phyloP scores from a whole-genome alignment of 2,797 vertebrate species.

The Sebastes diploproa region DNA sequence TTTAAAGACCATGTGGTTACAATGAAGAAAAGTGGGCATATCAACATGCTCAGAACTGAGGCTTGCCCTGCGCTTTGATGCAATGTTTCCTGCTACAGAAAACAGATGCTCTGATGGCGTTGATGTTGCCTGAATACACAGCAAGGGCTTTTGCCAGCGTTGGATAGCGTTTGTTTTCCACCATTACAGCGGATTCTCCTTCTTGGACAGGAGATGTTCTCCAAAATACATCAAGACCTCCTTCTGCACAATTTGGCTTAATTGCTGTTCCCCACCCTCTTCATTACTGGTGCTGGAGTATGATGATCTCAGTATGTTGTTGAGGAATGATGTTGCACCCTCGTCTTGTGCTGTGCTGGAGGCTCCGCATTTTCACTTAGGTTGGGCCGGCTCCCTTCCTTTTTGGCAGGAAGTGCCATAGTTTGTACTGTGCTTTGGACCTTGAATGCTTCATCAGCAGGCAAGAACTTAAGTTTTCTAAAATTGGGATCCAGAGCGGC shows the following conservation, averaged over 20 bases:
- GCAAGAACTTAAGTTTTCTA: no score
- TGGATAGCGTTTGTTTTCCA: not conserved
- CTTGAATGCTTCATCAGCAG: not conserved
- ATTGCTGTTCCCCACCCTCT: not conserved
- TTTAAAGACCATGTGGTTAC: not conserved
- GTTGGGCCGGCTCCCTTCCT: not conserved
- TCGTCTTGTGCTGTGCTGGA: not conserved
- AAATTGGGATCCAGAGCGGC: no score
- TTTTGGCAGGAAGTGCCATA: not conserved
- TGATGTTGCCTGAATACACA: not conserved
- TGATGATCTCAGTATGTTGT: not conserved
- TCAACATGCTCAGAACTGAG: not conserved
- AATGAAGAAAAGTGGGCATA: not conserved
- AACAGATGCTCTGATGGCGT: not conserved
- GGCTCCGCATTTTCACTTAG: not conserved
- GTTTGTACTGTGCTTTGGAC: not conserved
- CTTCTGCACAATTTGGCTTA: not conserved
- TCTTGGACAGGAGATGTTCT: not conserved
- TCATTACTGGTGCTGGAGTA: not conserved
- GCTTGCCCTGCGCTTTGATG: not conserved
- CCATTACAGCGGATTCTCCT: not conserved
- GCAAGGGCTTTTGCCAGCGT: not conserved
- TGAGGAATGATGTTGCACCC: not conserved
- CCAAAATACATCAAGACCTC: not conserved
- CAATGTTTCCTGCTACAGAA: not conserved